Evolutionary conservation across 2,888 invertebrate species (phyloP), one percentile per base, ranked within the genome.

Genomic region (Serripes groenlandicus): DNA sequence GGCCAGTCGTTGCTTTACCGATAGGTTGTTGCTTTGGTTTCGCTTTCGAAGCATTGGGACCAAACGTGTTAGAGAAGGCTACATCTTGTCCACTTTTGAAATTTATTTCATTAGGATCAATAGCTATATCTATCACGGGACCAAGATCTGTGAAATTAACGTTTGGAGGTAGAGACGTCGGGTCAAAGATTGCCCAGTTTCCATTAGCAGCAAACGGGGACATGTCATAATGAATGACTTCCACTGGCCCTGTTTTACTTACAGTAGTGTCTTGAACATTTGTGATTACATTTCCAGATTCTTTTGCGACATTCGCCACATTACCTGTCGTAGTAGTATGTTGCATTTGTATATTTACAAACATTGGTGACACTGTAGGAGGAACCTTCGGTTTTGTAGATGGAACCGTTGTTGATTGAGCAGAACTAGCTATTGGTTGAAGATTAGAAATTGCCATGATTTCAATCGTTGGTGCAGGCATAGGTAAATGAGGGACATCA

Each of bases 181-280:
- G 86, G 52, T 86, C 86, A 76, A 86, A 86, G 60, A 86, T 80
- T 28, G 86, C 86, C 86, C 86, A 86, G 62, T 86, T 86, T 37
- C 74, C 79, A 34, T 85, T 80, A 21, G 79, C 78, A 54, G 68
- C 49, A 35, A 86, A 83, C 2, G 80, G 76, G 9, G 75, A 49
- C 73, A 83, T 74, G 23, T 85, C 85, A 42, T 77, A 79, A 21
- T 56, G 60, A 23, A 79, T 56, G 2, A 15, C 28, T 26, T n/a
- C 64, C 3, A 60, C 15, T 30, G 56, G 68, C 23, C 49, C 69
- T 3, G 52, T 30, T 2, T 49, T 15, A 21, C 49, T 21, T 3
- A 49, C 49, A 49, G 3, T 49, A 49, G 49, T 3, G 49, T 21
- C 21, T 15, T 15, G 49, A 3, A 49, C 49, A 49, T 5, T 49